Percentiles rank a stretch among this genome's conserved stretches.
Conservation (phyloP, 1,140 invertebrate species). For the Carposina sasakii region DNA sequence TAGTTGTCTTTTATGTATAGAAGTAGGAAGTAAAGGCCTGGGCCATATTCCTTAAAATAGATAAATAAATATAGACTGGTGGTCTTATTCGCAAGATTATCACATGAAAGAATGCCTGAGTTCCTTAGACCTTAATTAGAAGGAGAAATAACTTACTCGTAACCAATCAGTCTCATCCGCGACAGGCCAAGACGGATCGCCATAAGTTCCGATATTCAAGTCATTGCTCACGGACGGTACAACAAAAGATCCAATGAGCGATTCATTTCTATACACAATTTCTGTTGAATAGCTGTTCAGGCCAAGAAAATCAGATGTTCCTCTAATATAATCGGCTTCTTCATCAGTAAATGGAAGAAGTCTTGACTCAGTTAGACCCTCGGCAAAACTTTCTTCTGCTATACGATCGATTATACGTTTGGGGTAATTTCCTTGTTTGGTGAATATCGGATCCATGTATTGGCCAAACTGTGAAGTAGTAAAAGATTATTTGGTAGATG, state of each 20-base stretch:
- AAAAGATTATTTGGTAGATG: no score
- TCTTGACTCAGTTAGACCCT: slow-evolving; percentile 55
- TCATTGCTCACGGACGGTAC: slow-evolving; percentile 59
- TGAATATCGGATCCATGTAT: slow-evolving; percentile 72
- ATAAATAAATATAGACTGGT: background rate
- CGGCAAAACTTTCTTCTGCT: slow-evolving; percentile 56
- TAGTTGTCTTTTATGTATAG: slow-evolving; percentile 65
- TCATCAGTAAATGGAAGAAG: slow-evolving; percentile 50
- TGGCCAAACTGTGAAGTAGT: slow-evolving; percentile 68
- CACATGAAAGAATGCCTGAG: no score
- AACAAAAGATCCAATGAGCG: slow-evolving; percentile 36
- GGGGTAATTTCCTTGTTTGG: slow-evolving; percentile 72
- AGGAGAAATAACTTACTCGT: no score
- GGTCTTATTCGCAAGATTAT: no score
- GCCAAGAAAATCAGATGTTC: slow-evolving; percentile 62
- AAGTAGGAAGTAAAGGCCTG: slow-evolving; percentile 4
- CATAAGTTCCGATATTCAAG: slow-evolving; percentile 40
- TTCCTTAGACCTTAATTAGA: no score
- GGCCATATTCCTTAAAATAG: background rate
- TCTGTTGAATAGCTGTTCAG: slow-evolving; percentile 66
- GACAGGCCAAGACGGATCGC: slow-evolving; percentile 13
- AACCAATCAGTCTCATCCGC: no score
- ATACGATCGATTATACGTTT: slow-evolving; percentile 65
- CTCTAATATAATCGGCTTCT: slow-evolving; percentile 50
- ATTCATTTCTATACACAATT: slow-evolving; percentile 46